Base-by-base conservation (phyloP, 2,113 vertebrate genomes). In the Notiomystis cincta region DNA sequence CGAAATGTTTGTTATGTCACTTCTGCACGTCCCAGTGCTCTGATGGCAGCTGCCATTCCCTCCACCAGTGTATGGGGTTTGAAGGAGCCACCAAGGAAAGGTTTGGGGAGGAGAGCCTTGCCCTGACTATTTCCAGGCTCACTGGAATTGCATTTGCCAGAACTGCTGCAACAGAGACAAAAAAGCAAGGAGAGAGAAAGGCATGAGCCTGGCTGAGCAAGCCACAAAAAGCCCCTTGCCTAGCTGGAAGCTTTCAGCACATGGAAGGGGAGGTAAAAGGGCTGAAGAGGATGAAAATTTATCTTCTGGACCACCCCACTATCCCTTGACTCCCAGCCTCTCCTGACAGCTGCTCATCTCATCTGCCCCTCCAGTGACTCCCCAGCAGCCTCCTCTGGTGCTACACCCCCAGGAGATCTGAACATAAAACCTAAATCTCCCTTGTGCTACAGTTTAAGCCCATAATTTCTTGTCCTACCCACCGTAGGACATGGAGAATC, bases 391-490 rank as follows among this genome's bases (percentile, higher is more conserved):
- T 91, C 31, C 65, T 73, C 64, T 2, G 1, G 64, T 54, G 56
- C 72, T 62, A 78, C 30, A 62, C 22, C 53, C 84, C 53, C 45
- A 61, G 85, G 40, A 77, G 65, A 87, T 64, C 53, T 76, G 67
- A 93, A 69, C 62, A 48, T 58, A 70, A 86, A 94, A 70, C 60
- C 82, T 81, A 73, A 84, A 83, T 81, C 93, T 95, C 51, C 45
- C 80, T 66, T 40, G 56, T 10, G 42, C 61, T 85, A 23, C 17
- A 58, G 86, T 62, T 81, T 62, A 90, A 89, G 82, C 64, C 86
- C 86, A 51, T 86, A 90, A 92, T 95, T 95, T 83, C 93, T 92
- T 75, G 93, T 91, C 95, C 83, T 97, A 71, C 56, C 76, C 83
- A 75, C 60, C 0, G 0, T 0, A 90, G 90, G 75, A 93, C 71